These are phyloP conservation scores for Ophonus ardosiacus DNA, from an alignment of 2,888 invertebrate genomes.

Conservation along the genomic window DNA sequence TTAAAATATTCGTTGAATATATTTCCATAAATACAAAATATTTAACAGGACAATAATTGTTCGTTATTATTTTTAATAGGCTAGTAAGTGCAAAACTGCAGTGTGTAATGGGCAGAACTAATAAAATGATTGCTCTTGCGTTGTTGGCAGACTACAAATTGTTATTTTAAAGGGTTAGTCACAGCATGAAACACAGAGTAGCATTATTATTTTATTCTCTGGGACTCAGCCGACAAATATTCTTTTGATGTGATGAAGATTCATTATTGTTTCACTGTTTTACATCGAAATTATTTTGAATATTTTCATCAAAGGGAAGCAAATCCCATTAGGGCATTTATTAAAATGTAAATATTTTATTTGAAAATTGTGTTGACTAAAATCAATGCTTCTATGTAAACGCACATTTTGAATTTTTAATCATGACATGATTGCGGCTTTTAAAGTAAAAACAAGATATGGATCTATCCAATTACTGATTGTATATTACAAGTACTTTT, in stretches of 20 bases:
- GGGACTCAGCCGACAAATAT: slow-evolving; percentile 26
- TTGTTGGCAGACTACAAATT: slow-evolving; percentile 35
- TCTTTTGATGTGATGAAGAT: slow-evolving; percentile 26
- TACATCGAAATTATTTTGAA: slow-evolving; percentile 13
- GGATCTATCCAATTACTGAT: not conserved
- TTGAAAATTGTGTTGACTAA: not conserved
- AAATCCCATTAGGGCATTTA: slow-evolving; percentile 7
- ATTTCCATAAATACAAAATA: not conserved
- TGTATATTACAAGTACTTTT: too few species aligned
- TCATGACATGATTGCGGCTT: not conserved
- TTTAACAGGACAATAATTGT: too few species aligned
- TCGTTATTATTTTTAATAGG: not conserved
- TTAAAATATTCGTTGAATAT: not conserved
- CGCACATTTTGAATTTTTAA: not conserved
- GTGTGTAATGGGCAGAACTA: slow-evolving; percentile 20
- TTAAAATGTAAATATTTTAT: slow-evolving; percentile 11
- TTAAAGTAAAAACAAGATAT: not conserved
- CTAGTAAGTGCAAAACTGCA: not conserved
- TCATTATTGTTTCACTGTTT: slow-evolving; percentile 3
- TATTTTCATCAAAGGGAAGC: slow-evolving; percentile 28
- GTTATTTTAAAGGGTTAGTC: slow-evolving; percentile 50
- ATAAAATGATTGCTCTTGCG: slow-evolving; percentile 21
- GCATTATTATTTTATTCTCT: slow-evolving; percentile 6
- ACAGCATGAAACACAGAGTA: slow-evolving; percentile 34
- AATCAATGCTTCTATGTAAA: not conserved